Percentiles rank a stretch among this genome's conserved stretches.
phyloP scores from a whole-genome alignment of 2,797 vertebrate genomes.

The Remorina albescens region DNA sequence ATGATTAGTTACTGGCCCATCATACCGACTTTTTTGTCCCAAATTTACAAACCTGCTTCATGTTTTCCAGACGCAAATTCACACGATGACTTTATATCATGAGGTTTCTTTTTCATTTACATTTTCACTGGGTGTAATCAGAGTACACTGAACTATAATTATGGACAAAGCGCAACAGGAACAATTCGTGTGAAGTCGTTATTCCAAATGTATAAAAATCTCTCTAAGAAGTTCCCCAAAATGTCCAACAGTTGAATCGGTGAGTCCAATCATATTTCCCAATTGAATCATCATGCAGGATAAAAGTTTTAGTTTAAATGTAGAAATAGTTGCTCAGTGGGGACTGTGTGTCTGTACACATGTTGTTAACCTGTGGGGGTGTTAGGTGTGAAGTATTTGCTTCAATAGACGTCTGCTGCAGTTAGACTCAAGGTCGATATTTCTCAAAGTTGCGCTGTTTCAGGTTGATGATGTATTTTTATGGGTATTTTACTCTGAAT shows the following conservation, averaged over 20 bases:
- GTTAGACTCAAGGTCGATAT: too few species aligned
- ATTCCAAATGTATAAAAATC: not conserved
- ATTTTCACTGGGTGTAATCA: too few species aligned
- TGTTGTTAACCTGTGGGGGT: too few species aligned
- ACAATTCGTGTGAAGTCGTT: not conserved
- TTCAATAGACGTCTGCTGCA: too few species aligned
- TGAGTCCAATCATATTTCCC: not conserved
- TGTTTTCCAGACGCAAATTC: not conserved
- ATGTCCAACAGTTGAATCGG: not conserved
- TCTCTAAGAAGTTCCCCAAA: not conserved
- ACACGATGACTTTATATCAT: not conserved
- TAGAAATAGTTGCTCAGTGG: too few species aligned
- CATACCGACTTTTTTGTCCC: constrained; percentile 26
- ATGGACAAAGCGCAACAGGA: not conserved
- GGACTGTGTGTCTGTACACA: not conserved
- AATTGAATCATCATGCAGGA: not conserved
- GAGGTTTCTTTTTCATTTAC: too few species aligned
- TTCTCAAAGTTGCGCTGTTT: too few species aligned
- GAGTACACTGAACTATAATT: too few species aligned
- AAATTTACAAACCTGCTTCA: not conserved
- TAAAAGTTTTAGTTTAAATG: not conserved
- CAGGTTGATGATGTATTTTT: too few species aligned
- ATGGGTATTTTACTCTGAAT: too few species aligned
- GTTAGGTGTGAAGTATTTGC: too few species aligned
- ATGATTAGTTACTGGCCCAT: constrained; percentile 59